Percentiles rank a stretch among this genome's conserved stretches.
phyloP scores from a whole-genome alignment of 2,797 vertebrate genomes.

The Carduelis carduelis region DNA sequence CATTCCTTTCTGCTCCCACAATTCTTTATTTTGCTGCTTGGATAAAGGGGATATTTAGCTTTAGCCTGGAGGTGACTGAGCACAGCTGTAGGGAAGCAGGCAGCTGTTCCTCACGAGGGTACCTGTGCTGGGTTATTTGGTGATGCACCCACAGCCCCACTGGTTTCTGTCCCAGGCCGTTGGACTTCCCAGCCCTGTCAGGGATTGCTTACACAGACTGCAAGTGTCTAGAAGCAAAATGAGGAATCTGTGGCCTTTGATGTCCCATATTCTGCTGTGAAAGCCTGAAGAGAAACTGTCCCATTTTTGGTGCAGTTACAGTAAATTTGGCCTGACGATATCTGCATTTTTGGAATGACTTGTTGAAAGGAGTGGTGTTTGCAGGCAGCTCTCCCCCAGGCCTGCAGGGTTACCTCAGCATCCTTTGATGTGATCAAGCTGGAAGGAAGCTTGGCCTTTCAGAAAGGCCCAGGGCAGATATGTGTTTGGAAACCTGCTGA shows the following conservation, averaged over 20 bases:
- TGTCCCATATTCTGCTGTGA: neutral
- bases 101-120: neutral
- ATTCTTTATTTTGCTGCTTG: neutral
- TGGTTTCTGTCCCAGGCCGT: neutral
- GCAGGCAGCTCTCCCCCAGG: neutral
- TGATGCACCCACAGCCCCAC: neutral
- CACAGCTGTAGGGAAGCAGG: neutral
- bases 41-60: neutral
- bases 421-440: neutral
- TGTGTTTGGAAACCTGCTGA: neutral
- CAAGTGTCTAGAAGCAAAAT: neutral
- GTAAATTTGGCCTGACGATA: neutral
- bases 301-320: accelerated
- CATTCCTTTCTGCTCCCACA: neutral
- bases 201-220: neutral
- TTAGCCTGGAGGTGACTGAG: neutral
- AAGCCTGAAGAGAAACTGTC: neutral
- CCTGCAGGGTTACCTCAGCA: neutral
- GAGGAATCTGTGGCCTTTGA: neutral
- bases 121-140: accelerated
- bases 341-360: neutral
- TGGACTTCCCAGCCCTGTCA: neutral
- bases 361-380: neutral
- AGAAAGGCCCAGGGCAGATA: neutral
- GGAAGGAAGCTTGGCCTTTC: neutral